These are phyloP conservation scores for Pteruthius melanotis DNA, from an alignment of 2,113 vertebrate species.

Conservation along the genomic window DNA sequence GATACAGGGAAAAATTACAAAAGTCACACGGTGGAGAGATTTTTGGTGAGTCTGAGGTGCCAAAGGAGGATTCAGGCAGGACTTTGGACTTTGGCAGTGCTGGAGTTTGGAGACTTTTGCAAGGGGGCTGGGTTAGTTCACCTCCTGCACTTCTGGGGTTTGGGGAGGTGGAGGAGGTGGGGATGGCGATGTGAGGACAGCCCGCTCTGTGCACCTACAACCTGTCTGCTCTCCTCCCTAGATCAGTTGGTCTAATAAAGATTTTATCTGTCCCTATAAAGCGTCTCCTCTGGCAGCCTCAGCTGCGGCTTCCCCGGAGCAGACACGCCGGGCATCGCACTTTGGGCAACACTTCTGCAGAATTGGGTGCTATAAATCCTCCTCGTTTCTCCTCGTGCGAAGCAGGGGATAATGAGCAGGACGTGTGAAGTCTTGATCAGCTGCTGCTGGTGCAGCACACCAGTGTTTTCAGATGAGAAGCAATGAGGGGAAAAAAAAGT, in stretches of 20 bases:
- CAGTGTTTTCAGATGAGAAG: slow-evolving; percentile 6
- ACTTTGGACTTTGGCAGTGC: background rate
- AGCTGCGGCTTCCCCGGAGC: background rate
- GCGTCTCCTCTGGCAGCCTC: background rate
- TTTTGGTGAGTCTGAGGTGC: background rate
- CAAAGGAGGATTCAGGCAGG: background rate
- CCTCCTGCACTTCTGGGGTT: background rate
- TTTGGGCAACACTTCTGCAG: background rate
- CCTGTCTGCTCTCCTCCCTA: background rate
- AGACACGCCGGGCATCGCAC: background rate
- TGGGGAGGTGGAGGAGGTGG: background rate
- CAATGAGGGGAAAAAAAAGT: background rate
- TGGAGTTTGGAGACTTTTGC: background rate
- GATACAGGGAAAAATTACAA: background rate
- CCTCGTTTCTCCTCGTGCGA: background rate
- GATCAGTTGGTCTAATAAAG: slow-evolving; percentile 26
- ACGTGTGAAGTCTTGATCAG: slow-evolving; percentile 24
- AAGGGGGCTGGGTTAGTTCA: background rate
- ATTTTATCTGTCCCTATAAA: slow-evolving; percentile 44
- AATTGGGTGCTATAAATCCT: slow-evolving; percentile 35
- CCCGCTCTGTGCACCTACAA: background rate
- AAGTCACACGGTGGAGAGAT: fast-evolving
- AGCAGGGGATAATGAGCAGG: slow-evolving; percentile 4
- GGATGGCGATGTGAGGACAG: background rate
- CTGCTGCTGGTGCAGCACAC: slow-evolving; percentile 16